Evolutionary conservation across 2,797 vertebrate genomes (phyloP), one percentile per base, ranked within the genome.

Genomic region (Gallirallus australis): DNA sequence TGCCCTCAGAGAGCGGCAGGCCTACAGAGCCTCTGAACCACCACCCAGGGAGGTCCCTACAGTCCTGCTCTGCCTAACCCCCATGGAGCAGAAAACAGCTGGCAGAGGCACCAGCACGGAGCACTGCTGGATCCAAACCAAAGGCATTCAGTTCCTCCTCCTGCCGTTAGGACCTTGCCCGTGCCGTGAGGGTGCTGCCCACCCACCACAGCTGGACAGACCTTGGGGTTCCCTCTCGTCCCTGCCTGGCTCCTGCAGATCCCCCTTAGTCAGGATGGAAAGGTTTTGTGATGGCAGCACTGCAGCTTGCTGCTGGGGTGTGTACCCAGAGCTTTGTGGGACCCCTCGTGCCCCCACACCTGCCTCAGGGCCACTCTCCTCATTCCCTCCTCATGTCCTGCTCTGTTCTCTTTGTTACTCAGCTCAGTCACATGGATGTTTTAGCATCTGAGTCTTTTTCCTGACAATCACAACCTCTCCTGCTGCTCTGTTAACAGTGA

Each of bases 101-200:
- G 30, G 54, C 45, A 86, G 47, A 52, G 65, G 20, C 54, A 39
- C 2, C 39, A 59, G 45, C 95, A 47, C 16, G 0, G 18, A 69
- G 68, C 0, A 0, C 39, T 60, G 70, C 79, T 31, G 28, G n/a
- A 25, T 40, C 37, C 52, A 52, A 24, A 37, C 18, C 1, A 0
- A 27, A 35, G 59, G 40, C 37, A 6, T 7, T 37, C 0, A 0
- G 30, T 8, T 79, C 24, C 35, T 72, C 24, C 64, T 77, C 35
- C 42, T 28, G 60, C 53, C 68, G n/a, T 15, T 31, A 31, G 47
- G 16, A 27, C 24, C 69, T 15, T 6, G 24, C 45, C 25, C 37
- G 35, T 27, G 39, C 42, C 14, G 0, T 2, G 4, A 53, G 37
- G 56, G 31, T 30, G 40, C 25, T 12, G 24, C 24, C 52, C 35